A percentile compares a stretch with the other conserved stretches of the same genome.
Evolutionary conservation across 2,797 vertebrate genomes (phyloP).

Genomic region (Podarcis lilfordi): DNA sequence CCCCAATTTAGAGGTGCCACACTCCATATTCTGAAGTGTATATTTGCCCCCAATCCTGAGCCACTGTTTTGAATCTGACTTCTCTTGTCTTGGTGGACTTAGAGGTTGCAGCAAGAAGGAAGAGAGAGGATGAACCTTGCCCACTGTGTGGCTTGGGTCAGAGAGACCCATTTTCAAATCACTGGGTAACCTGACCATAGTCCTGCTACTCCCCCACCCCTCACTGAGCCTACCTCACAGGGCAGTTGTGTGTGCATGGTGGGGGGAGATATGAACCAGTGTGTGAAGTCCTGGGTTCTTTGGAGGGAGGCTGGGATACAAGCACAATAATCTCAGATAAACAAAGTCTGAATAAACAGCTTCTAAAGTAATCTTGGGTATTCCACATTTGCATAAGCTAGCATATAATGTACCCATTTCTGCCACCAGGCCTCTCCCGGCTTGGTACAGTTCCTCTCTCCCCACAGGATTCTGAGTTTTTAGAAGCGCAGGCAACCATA

Average conservation of each 20-base stretch:
- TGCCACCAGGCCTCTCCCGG: background rate
- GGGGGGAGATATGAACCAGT: too few relatives aligned
- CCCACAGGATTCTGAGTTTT: slow-evolving; percentile 4
- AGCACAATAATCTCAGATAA: slow-evolving; percentile 1
- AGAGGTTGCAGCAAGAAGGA: too few relatives aligned
- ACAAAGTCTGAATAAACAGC: slow-evolving; percentile 10
- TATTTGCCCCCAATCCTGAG: too few relatives aligned
- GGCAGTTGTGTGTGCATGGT: background rate
- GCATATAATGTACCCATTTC: background rate
- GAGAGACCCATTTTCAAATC: background rate
- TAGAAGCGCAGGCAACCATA: slow-evolving; percentile 4
- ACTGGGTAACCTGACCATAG: too few relatives aligned
- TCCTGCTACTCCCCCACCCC: too few relatives aligned
- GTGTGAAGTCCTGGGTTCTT: background rate
- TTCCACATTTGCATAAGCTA: slow-evolving; percentile 20
- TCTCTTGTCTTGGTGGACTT: too few relatives aligned
- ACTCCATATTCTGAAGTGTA: too few relatives aligned
- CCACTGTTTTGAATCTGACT: too few relatives aligned
- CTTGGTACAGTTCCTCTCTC: background rate
- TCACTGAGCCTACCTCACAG: background rate
- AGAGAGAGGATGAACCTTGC: too few relatives aligned
- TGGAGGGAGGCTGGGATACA: background rate
- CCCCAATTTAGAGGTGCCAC: too few relatives aligned
- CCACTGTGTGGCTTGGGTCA: background rate
- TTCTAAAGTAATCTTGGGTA: slow-evolving; percentile 12